Conservation (phyloP, 2,888 invertebrate species). For the Notocelia uddmanniana region DNA sequence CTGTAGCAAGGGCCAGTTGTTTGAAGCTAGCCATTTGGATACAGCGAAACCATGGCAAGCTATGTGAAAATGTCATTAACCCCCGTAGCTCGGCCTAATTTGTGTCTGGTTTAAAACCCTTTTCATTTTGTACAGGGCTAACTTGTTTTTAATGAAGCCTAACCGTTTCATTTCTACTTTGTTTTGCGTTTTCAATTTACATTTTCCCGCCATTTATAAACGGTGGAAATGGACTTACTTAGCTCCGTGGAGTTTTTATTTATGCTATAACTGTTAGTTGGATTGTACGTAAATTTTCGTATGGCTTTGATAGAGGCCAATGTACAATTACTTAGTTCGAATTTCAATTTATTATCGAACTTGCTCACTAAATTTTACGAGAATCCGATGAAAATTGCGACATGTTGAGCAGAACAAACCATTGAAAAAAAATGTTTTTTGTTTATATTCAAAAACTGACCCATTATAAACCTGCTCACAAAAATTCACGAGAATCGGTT, state of each 20-base stretch:
- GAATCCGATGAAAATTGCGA: no score
- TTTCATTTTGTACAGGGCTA: conserved; percentile 30
- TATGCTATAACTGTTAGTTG: background rate
- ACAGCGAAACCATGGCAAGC: conserved; percentile 30
- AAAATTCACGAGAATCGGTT: no score
- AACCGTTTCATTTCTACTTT: conserved; percentile 25
- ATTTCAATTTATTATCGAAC: no score
- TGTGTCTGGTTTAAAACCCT: conserved; percentile 18
- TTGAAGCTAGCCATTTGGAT: conserved; percentile 32
- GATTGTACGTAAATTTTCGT: background rate
- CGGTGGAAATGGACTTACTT: background rate
- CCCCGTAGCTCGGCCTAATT: conserved; percentile 30
- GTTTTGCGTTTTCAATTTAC: conserved; percentile 18
- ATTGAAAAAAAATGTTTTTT: no score
- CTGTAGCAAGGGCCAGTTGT: conserved; percentile 34
- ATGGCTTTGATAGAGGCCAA: background rate
- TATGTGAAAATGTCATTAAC: conserved; percentile 37
- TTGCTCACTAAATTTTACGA: no score
- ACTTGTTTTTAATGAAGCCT: conserved; percentile 38
- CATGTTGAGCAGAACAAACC: no score
- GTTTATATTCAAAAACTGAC: no score
- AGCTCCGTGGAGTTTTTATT: conserved; percentile 1
- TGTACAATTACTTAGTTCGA: no score
- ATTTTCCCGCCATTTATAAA: conserved; percentile 21
- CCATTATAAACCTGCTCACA: no score